Evolutionary conservation across 1,140 invertebrate genomes (phyloP).

Genomic region (Temnothorax longispinosus): DNA sequence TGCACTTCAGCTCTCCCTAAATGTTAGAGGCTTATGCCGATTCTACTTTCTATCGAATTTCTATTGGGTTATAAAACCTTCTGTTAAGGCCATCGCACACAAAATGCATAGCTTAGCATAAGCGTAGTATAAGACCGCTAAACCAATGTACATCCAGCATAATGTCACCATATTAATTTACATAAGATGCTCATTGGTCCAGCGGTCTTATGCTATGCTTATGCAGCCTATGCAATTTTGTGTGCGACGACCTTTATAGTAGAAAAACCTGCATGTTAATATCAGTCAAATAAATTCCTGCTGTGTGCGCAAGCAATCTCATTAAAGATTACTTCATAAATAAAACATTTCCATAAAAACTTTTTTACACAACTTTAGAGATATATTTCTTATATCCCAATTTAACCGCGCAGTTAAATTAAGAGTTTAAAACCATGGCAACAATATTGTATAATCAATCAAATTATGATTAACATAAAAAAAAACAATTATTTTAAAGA

Average conservation of each 20-base stretch:
- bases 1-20: not conserved
- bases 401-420: conserved; percentile 45
- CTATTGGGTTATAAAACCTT: conserved; percentile 29
- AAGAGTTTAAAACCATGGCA: conserved; percentile 67
- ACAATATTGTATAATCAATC: conserved; percentile 24
- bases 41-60: not conserved
- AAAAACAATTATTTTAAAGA: conserved; percentile 17
- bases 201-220: no score
- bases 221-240: no score
- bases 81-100: not conserved
- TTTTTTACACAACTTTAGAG: conserved; percentile 31
- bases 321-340: conserved; percentile 33
- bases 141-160: no score
- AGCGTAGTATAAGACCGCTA: no score
- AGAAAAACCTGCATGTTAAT: conserved; percentile 37
- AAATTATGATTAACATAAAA: conserved; percentile 30
- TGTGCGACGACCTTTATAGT: not conserved
- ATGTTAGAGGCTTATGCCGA: not conserved
- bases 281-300: conserved; percentile 60
- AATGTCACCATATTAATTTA: no score
- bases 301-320: conserved; percentile 30
- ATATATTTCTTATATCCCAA: conserved; percentile 9
- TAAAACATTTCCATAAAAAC: conserved; percentile 38
- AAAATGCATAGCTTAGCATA: no score
- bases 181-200: no score